Base-by-base conservation (phyloP, 2,113 vertebrate genomes). In the Lampris megalopsis region DNA sequence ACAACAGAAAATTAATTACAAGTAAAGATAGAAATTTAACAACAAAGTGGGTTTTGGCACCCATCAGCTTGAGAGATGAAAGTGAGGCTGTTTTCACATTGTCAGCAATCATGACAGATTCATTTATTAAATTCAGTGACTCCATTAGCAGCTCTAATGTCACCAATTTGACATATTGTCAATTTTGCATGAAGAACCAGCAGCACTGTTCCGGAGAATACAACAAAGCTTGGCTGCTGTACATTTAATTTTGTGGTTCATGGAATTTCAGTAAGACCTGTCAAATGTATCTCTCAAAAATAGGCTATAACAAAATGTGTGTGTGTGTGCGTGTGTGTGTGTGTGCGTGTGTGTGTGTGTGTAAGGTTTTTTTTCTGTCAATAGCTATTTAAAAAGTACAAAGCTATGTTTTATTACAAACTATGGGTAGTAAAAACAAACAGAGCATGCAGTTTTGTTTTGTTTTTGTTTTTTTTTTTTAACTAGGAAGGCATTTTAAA, bases 111-210 rank as follows among this genome's bases (percentile, higher is more conserved):
- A 7, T 63, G 52, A 48, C 43, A 67, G 13, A 67, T 75, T 36
- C 37, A 61, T 82, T 60, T 71, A 65, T 70, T 60, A 42, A 42
- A 80, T 75, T 76, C 48, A 72, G 36, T n/a, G 42, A 73, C 54
- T 73, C 24, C 47, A 64, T 77, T 80, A 73, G 62, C 42, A 78
- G 47, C 59, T 24, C 35, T 77, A 53, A 64, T 75, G 41, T 67
- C 40, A 71, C 35, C 54, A 70, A 9, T 70, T 37, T 35, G 0
- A 63, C 72, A 54, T 37, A 11, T 81, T 49, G 35, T 59, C 52
- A 52, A 40, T 50, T 74, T 37, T 45, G 24, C 57, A 35, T 24
- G 9, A 4, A 45, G 43, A 4, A 0, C 5, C 79, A 53, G 2
- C 6, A 10, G 24, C 3, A 68, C 43, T 75, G 58, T 62, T 69